Base-by-base conservation (phyloP, 2,888 invertebrate genomes). In the Spialia ferax region DNA sequence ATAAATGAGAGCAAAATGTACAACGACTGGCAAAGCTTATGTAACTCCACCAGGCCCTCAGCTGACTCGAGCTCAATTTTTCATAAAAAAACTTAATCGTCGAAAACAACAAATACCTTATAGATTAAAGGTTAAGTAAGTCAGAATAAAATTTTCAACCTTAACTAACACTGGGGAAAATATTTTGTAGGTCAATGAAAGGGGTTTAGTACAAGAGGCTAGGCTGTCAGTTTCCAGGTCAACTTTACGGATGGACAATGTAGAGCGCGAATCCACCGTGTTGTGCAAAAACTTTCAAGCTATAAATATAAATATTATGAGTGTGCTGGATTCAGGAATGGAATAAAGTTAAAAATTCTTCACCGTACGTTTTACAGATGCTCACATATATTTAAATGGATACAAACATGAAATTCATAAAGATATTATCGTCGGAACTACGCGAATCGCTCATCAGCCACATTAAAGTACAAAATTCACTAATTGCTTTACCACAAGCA, bases 391-490 rank as follows among this genome's bases (percentile, higher is more conserved):
- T 18, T 18, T 45, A 45, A 54, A 26, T 26, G 52, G 52, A 15
- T 0, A 32, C 6, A 55, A 32, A 11, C 32, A 26, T n/a, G 18
- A 32, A 55, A 8, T 55, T 29, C 15, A 18, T 18, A n/a, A 35
- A 35, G 22, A 8, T 29, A 52, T 15, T 13, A 54, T 38, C 38
- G 22, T 10, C 6, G 7, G 7, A 13, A n/a, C 18, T 35, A 66
- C 60, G 50, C 59, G 52, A 60, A 66, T 22, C 26, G 42, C 59
- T 29, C 65, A 60, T 66, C 59, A 42, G 13, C n/a, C 2, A 35
- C 7, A 65, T 56, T 35, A 11, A 48, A 57, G 22, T 22, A 26
- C 57, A 23, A 65, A 48, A 22, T 42, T 42, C 10, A 52, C 35
- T 52, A 59, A 59, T 52, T 10, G 42, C 29, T 66, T 29, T 10